Base-by-base conservation (phyloP, 2,797 vertebrate genomes). In the Hydrocynus forskahlii region DNA sequence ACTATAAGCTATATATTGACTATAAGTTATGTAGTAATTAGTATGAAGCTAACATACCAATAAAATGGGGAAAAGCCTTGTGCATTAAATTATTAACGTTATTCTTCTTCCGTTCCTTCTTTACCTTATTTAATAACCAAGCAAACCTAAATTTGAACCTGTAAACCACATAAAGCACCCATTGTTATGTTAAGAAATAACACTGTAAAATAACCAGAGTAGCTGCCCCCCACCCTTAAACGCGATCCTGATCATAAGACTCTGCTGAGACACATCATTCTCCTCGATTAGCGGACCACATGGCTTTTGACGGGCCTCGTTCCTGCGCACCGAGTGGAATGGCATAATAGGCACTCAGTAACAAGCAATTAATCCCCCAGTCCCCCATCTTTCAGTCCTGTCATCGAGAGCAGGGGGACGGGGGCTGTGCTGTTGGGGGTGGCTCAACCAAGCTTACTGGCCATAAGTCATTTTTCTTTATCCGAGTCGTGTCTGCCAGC, bases 341-440 rank as follows among this genome's bases (percentile, higher is more conserved):
- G 66, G 82, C 55, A 75, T 83, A 85, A 85, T 83, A 78, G 78
- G 75, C 86, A 82, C 83, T 85, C 76, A 9, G 81, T 83, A 85
- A 83, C 81, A 85, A 82, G 86, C 82, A 82, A 84, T 87, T 85
- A 85, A 85, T 85, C 77, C 82, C 70, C 43, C 63, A 63, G 71
- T 84, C 35, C 52, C 80, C 62, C 78, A 38, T 72, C 50, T 64
- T 78, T 81, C 48, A 21, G 54, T 40, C 69, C 57, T 19, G 45
- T 76, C 54, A 21, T 55, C 29, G 52, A 35, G 78, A n/a, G 48
- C 7, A 17, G 23, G 19, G 76, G 43, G 50, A 54, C 19, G 17
- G 6, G 45, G 48, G 43, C 52, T 16, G 25, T 21, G 55, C 54
- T 59, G 78, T 0, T 43, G 70, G 38, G 70, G 54, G 38, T 35